Base-by-base conservation (phyloP, 2,888 invertebrate genomes). In the Suillia variegata region DNA sequence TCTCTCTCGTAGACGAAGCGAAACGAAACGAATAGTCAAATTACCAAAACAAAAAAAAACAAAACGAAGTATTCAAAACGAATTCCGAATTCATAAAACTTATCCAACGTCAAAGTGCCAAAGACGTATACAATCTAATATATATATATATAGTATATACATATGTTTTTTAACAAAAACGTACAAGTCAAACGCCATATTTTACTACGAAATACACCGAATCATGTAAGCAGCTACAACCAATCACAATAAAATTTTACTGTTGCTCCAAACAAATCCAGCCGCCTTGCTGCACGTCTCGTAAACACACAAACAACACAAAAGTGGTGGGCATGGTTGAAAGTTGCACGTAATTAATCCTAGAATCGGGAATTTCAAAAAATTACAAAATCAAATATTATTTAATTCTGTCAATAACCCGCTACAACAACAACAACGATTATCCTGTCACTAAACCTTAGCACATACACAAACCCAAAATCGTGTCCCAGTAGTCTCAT, bases 1-100 rank as follows among this genome's bases (percentile, higher is more conserved):
- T 71, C n/a, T n/a, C n/a, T n/a, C n/a, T 67, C 70, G 74, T 69
- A n/a, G 71, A 65, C 65, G 63, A 70, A 74, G 70, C 67, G 57
- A 50, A 34, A 34, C 45, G 64, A 50, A 59, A 56, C 50, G 21
- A 50, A 56, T 51, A 69, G 51, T 15, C 22, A 55, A 54, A 15
- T 8, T 52, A 49, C 60, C 59, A 62, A 59, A 67, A 62, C 21
- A 42, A 52, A 62, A 57, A 33, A 47, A 51, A 61, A 54, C 12
- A 20, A 52, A 63, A 54, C 48, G 45, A 54, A 54, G 49, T 22
- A 53, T 26, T 47, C 24, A 53, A 47, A 58, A n/a, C 18, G 22
- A 65, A 34, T 50, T 4, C 6, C 26, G 26, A 33, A 59, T 33
- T 45, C 31, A 53, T 54, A 42, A n/a, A n/a, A n/a, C n/a, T n/a